phyloP scores from a whole-genome alignment of 1,140 invertebrate species.

The Bombus terrestris region DNA sequence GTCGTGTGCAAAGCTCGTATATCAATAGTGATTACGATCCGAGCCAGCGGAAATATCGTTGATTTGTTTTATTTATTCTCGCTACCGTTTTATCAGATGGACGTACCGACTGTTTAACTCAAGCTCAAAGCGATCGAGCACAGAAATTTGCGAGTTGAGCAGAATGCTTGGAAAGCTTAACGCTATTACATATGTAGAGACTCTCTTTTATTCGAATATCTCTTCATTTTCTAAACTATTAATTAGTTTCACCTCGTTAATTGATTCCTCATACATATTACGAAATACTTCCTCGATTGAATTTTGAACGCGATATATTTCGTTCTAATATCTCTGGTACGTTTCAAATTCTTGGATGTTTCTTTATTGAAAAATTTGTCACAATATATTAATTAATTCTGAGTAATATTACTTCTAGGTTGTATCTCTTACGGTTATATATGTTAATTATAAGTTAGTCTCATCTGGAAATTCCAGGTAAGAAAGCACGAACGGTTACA shows the following conservation, averaged over 20 bases:
- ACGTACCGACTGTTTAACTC: background rate
- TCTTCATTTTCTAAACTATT: background rate
- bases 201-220: background rate
- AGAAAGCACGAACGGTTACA: conserved; percentile 11
- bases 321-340: background rate
- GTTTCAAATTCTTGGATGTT: background rate
- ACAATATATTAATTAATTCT: background rate
- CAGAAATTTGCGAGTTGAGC: background rate
- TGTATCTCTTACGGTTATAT: too few relatives aligned
- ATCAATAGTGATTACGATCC: background rate
- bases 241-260: background rate
- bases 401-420: background rate
- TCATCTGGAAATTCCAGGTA: conserved; percentile 5
- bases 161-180: background rate
- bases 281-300: background rate
- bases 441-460: conserved; percentile 1
- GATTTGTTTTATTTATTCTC: conserved; percentile 23
- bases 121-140: background rate
- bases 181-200: too few relatives aligned
- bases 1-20: background rate
- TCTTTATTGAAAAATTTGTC: background rate
- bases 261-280: background rate
- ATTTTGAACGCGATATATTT: background rate
- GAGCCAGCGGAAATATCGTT: background rate
- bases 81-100: background rate